phyloP scores from a whole-genome alignment of 2,888 invertebrate genomes.

The Acanthosoma haemorrhoidale region DNA sequence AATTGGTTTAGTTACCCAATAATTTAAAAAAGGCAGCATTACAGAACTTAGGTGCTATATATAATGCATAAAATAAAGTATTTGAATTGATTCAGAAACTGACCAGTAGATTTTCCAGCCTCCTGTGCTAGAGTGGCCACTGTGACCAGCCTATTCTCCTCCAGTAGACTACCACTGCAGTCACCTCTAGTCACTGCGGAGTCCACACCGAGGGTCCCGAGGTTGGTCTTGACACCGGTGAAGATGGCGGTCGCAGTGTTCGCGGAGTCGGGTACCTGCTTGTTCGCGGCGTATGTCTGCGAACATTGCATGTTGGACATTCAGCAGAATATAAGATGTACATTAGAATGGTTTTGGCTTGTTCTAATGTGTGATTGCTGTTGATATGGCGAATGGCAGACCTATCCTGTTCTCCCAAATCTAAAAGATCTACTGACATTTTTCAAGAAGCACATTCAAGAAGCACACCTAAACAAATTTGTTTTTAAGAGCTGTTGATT shows the following conservation, averaged over 20 bases:
- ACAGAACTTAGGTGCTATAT: not conserved
- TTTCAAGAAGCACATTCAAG: no score
- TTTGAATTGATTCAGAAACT: not conserved
- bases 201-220: slow-evolving; percentile 71
- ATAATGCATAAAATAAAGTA: not conserved
- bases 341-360: no score
- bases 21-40: not conserved
- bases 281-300: slow-evolving; percentile 83
- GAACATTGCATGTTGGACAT: not conserved
- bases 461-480: no score
- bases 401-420: no score
- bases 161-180: slow-evolving; percentile 58
- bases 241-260: slow-evolving; percentile 82
- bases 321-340: no score
- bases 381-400: no score
- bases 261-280: slow-evolving; percentile 84
- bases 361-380: no score
- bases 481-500: no score
- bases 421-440: no score
- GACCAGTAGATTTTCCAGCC: slow-evolving; percentile 70
- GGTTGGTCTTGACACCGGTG: slow-evolving; percentile 76
- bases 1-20: not conserved
- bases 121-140: slow-evolving; percentile 67
- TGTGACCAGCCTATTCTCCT: slow-evolving; percentile 56
- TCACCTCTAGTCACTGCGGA: slow-evolving; percentile 58